Evolutionary conservation across 2,797 vertebrate genomes (phyloP).

Genomic region (Xenops minutus): DNA sequence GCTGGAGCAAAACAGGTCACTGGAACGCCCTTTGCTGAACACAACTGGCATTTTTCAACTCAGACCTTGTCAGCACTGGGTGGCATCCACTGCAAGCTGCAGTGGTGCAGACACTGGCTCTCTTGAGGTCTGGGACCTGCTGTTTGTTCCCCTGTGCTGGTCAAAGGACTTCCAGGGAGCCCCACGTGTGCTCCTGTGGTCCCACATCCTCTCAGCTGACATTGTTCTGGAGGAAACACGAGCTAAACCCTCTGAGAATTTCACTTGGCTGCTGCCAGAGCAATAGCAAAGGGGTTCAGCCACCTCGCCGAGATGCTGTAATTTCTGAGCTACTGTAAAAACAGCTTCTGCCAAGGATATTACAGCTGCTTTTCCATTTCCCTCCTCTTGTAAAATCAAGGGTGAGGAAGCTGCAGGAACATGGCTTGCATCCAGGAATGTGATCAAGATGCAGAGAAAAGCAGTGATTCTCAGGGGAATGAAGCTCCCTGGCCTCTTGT

Average conservation of each 20-base stretch:
- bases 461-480: not conserved
- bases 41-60: not conserved
- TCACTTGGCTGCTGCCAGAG: not conserved
- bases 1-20: not conserved
- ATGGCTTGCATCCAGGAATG: not conserved
- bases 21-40: not conserved
- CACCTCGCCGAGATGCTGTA: not conserved
- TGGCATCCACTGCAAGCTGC: not conserved
- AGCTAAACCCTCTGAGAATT: not conserved
- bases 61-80: not conserved
- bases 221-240: not conserved
- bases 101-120: not conserved
- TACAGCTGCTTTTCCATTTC: slow-evolving; percentile 14
- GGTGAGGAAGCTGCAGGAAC: slow-evolving; percentile 11
- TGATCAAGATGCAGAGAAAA: slow-evolving; percentile 18
- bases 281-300: not conserved
- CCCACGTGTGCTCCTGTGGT: rapidly evolving
- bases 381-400: not conserved
- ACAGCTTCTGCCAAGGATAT: slow-evolving; percentile 25
- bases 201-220: rapidly evolving
- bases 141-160: not conserved
- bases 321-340: slow-evolving; percentile 29
- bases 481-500: not conserved
- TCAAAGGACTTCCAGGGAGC: not conserved
- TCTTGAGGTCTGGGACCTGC: rapidly evolving